Conservation (phyloP, 2,797 vertebrate species). For the Falco cherrug region DNA sequence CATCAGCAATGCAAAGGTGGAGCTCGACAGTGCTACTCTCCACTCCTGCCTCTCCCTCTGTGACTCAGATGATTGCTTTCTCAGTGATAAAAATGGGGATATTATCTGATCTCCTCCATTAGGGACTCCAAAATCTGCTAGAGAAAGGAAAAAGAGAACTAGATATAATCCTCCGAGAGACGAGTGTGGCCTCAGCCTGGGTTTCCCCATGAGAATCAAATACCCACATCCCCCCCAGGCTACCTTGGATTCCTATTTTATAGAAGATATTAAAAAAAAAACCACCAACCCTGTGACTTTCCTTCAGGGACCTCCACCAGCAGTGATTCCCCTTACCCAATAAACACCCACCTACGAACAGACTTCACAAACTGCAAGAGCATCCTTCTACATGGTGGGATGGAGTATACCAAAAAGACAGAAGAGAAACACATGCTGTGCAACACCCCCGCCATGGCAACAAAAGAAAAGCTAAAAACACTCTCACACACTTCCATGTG, state of each 20-base stretch:
- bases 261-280: background rate
- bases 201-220: background rate
- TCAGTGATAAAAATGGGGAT: background rate
- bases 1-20: background rate
- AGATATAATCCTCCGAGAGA: background rate
- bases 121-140: background rate
- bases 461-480: background rate
- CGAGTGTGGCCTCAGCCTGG: background rate
- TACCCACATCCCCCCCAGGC: background rate
- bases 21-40: background rate
- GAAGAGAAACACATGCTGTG: background rate
- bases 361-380: background rate
- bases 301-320: background rate
- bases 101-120: background rate
- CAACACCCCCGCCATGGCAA: background rate
- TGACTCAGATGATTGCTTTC: background rate
- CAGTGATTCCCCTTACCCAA: background rate
- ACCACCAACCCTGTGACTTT: background rate
- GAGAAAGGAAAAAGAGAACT: background rate
- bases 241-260: background rate
- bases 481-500: background rate
- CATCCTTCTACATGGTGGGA: background rate
- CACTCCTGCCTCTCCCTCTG: background rate
- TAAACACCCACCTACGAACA: background rate
- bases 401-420: background rate